A percentile compares a stretch with the other conserved stretches of the same genome.
These are phyloP conservation scores for Aphidius gifuensis DNA, from an alignment of 1,140 invertebrate species.

Conservation along the genomic window DNA sequence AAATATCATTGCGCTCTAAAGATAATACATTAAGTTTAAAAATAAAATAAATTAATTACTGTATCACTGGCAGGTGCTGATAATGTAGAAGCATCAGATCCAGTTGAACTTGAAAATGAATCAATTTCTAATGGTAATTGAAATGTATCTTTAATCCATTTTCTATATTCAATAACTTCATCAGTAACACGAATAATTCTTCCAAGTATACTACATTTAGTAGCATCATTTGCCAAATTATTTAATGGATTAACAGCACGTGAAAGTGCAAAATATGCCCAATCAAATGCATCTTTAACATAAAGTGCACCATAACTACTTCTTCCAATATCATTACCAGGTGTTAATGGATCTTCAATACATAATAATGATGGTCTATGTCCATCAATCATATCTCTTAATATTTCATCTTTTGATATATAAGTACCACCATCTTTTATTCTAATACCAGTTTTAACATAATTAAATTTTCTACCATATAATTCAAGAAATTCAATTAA, in stretches of 20 bases:
- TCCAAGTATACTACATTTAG: constrained; percentile 72
- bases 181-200: constrained; percentile 90
- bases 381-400: constrained; percentile 84
- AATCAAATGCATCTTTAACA: constrained; percentile 94
- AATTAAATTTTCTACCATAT: constrained; percentile 95
- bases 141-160: constrained; percentile 70
- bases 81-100: constrained; percentile 52
- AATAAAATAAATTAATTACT: constrained; percentile 30
- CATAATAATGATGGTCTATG: constrained; percentile 89
- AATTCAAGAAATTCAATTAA: constrained; percentile 97
- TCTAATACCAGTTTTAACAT: constrained; percentile 90
- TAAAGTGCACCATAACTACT: constrained; percentile 89
- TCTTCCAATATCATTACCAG: constrained; percentile 93
- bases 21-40: no score
- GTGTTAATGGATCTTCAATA: constrained; percentile 96
- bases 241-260: constrained; percentile 74
- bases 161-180: constrained; percentile 88
- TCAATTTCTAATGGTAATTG: constrained; percentile 45
- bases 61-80: constrained; percentile 54
- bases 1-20: not conserved
- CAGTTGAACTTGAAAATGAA: constrained; percentile 52
- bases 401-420: constrained; percentile 89
- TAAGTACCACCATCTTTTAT: constrained; percentile 93
- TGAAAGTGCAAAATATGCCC: constrained; percentile 83
- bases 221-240: constrained; percentile 58